Conservation (phyloP, 1,140 invertebrate genomes). For the Drosophila melanogaster region DNA sequence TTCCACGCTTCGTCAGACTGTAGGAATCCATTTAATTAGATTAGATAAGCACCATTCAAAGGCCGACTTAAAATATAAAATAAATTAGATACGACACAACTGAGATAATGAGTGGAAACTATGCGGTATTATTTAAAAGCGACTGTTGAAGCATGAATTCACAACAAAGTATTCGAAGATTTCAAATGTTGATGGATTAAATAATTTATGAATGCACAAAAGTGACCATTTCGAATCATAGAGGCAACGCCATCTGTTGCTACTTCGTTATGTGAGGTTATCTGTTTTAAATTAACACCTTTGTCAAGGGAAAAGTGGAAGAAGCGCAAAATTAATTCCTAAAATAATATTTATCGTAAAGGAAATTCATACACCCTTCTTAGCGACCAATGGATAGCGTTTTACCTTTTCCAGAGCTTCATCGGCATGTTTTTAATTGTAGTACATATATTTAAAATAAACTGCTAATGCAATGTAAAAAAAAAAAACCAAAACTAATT, state of each 20-base stretch:
- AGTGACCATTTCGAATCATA: slow-evolving; percentile 22
- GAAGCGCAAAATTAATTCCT: not conserved
- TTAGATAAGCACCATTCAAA: slow-evolving; percentile 56
- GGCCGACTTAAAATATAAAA: slow-evolving; percentile 37
- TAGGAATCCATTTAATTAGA: slow-evolving; percentile 54
- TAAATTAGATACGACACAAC: slow-evolving; percentile 44
- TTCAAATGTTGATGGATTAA: slow-evolving; percentile 27
- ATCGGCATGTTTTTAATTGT: too few species aligned
- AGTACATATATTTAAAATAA: too few species aligned
- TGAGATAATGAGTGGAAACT: slow-evolving; percentile 45
- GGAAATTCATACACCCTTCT: not conserved
- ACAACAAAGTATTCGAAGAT: slow-evolving; percentile 16
- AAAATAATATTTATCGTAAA: too few species aligned
- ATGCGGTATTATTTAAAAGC: slow-evolving; percentile 46
- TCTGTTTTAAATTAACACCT: slow-evolving; percentile 12
- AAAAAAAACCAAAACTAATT: too few species aligned
- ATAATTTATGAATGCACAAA: slow-evolving; percentile 33
- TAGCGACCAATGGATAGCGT: not conserved
- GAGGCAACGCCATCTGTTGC: slow-evolving; percentile 6
- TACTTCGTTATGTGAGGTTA: not conserved
- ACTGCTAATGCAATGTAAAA: too few species aligned
- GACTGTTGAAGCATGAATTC: slow-evolving; percentile 33
- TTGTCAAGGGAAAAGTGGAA: not conserved
- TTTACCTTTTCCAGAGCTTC: too few species aligned
- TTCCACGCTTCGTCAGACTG: slow-evolving; percentile 54